A percentile compares a stretch with the other conserved stretches of the same genome.
Evolutionary conservation across 1,140 invertebrate species (phyloP).

Genomic region (Papilio aristodemus): DNA sequence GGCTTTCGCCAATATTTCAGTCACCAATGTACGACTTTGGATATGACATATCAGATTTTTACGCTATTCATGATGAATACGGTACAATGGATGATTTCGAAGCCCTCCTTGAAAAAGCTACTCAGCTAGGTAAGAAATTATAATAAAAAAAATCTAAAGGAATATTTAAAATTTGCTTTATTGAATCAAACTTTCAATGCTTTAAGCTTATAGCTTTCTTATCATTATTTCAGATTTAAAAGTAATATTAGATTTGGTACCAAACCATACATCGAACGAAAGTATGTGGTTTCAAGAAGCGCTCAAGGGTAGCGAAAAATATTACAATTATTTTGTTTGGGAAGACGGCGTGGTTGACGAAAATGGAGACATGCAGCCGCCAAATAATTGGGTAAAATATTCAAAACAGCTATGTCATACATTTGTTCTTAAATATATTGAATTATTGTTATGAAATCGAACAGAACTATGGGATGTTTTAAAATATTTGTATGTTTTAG

Average conservation of each 20-base stretch:
- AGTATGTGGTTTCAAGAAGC: conserved; percentile 87
- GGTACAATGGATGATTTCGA: conserved; percentile 88
- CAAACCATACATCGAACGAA: conserved; percentile 86
- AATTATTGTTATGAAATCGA: neutral
- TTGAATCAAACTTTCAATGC: neutral
- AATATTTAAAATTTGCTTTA: no score
- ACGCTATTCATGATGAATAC: conserved; percentile 85
- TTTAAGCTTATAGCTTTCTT: neutral
- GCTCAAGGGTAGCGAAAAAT: conserved; percentile 79
- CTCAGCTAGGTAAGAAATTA: conserved; percentile 65
- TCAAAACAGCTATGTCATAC: neutral
- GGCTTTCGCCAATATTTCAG: conserved; percentile 86
- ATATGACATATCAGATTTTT: conserved; percentile 86
- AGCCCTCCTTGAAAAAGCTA: conserved; percentile 81
- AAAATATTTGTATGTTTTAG: conserved; percentile 60
- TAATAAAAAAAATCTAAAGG: neutral
- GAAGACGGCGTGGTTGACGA: conserved; percentile 78
- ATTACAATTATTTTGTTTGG: conserved; percentile 86
- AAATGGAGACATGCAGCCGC: conserved; percentile 76
- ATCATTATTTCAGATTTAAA: conserved; percentile 52
- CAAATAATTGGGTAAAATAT: conserved; percentile 85
- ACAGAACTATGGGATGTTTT: neutral
- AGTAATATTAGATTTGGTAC: conserved; percentile 84
- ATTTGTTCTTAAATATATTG: neutral
- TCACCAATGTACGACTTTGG: conserved; percentile 85